Evolutionary conservation across 2,113 vertebrate genomes (phyloP), one percentile per base, ranked within the genome.

Genomic region (Suncus etruscus): DNA sequence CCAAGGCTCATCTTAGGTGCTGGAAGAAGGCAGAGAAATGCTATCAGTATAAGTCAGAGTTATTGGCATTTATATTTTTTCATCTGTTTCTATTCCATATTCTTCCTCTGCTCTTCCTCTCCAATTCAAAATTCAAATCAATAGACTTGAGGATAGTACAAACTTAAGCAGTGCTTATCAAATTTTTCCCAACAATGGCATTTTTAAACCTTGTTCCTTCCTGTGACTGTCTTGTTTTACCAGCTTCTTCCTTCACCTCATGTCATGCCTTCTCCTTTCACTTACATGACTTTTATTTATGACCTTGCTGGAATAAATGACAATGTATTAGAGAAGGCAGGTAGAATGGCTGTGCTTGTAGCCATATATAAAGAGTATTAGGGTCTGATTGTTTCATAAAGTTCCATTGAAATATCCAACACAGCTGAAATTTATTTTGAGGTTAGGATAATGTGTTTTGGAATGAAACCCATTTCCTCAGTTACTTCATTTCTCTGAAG

Each of bases 61-160:
- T 27, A 39, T 47, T n/a, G 77, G 54, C 4, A 29, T 72, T 73
- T 72, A 54, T 18, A 81, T 54, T 16, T 54, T 12, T 54, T 16
- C 18, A 16, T 89, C 75, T 27, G 73, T 73, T 16, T 89, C 47
- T 48, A 14, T 39, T 14, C 32, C 32, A 24, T 63, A 20, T 22
- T 4, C 22, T 61, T 61, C 11, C 16, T 6, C 2, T 78, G 12
- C 48, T 51, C 25, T 32, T 84, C 12, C 6, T 69, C 75, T 48
- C 39, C 20, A 58, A 58, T 24, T 90, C 32, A 76, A 45, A 91
- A 63, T 70, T 83, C 47, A 87, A 76, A 63, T 24, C 47, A 77
- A 32, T 22, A 74, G 6, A 65, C 3, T 25, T 39, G 47, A 85
- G 16, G 69, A 54, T 27, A n/a, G 8, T 39, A 11, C 8, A 77